Evolutionary conservation across 2,797 vertebrate species (phyloP).

Genomic region (Parambassis ranga): DNA sequence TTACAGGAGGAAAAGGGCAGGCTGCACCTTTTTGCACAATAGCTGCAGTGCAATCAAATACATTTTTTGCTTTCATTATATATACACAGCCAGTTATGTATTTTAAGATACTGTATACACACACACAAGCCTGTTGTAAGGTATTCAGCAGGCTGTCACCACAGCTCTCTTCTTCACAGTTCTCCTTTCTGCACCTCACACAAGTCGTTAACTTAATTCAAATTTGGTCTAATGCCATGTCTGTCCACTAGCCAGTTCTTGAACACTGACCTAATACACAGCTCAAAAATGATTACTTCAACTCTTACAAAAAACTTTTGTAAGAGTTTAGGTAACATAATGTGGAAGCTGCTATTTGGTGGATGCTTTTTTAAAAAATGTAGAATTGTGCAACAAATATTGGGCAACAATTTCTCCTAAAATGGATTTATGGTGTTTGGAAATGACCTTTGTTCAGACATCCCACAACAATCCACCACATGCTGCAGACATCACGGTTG

Average conservation of each 20-base stretch:
- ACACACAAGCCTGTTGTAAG: neutral
- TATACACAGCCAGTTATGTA: neutral
- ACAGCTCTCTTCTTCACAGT: neutral
- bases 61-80: neutral
- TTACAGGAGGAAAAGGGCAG: no score
- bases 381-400: conserved; percentile 28
- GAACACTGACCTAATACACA: conserved; percentile 1
- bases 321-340: no score
- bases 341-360: neutral
- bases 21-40: neutral
- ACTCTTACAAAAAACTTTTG: neutral
- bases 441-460: conserved; percentile 33
- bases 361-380: neutral
- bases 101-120: neutral
- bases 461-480: conserved; percentile 65
- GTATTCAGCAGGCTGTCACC: neutral
- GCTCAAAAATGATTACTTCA: neutral
- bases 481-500: conserved; percentile 64
- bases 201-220: no score
- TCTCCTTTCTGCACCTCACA: neutral
- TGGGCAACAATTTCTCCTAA: conserved; percentile 18
- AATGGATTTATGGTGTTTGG: conserved; percentile 58
- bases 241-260: neutral
- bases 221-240: neutral
- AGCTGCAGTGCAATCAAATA: neutral